Percentiles rank a stretch among this genome's conserved stretches.
phyloP scores from a whole-genome alignment of 1,140 invertebrate genomes.

The Drosophila saltans region DNA sequence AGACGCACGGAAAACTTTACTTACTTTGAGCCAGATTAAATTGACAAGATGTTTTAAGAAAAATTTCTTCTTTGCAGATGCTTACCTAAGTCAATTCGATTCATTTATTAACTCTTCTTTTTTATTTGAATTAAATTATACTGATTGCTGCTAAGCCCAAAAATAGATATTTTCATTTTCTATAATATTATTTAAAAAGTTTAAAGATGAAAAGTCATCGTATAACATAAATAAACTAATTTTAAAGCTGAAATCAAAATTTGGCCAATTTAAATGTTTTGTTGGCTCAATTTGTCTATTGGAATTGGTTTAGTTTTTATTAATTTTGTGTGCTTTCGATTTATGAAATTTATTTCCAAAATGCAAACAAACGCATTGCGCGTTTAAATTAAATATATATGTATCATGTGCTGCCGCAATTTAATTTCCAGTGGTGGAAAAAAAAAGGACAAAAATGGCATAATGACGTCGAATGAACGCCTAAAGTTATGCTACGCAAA shows the following conservation, averaged over 20 bases:
- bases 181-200: neutral
- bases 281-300: neutral
- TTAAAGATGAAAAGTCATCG: neutral
- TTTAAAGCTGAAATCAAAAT: neutral
- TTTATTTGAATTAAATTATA: too few relatives aligned
- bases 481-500: constrained; percentile 34
- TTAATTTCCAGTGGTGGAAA: neutral
- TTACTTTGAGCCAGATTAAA: too few relatives aligned
- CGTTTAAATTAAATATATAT: constrained; percentile 35
- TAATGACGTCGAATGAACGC: constrained; percentile 46
- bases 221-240: neutral
- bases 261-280: neutral
- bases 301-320: neutral
- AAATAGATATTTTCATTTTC: too few relatives aligned
- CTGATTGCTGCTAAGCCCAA: too few relatives aligned
- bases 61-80: too few relatives aligned
- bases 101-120: too few relatives aligned
- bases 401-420: constrained; percentile 14
- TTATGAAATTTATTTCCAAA: neutral
- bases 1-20: too few relatives aligned
- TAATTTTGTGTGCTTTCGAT: neutral
- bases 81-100: too few relatives aligned
- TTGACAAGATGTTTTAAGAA: too few relatives aligned
- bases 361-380: constrained; percentile 22
- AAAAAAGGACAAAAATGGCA: constrained; percentile 1